Evolutionary conservation across 2,797 vertebrate species (phyloP), one percentile per base, ranked within the genome.

Genomic region (Okamejei kenojei): DNA sequence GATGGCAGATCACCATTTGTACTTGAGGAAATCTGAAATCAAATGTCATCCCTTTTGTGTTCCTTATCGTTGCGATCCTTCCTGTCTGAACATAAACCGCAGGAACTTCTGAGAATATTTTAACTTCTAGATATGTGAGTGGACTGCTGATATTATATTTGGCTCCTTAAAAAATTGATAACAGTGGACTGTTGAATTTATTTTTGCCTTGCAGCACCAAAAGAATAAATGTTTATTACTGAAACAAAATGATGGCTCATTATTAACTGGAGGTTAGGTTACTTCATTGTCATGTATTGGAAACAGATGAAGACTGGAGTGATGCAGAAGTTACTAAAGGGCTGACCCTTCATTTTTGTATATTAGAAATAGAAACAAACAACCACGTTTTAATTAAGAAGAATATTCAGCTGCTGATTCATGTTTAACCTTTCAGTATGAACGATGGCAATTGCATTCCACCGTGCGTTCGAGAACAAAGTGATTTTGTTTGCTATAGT

Each of bases 361-460:
- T n/a, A 7, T 88, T 88, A 11, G 61, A 35, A 88, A 88, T 68
- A 35, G n/a, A 88, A 88, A 17, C 35, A 88, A 65, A 65, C n/a
- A 21, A 68, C n/a, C n/a, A 35, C 35, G 9, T 88, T 88, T 88
- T 88, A 88, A 86, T 86, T 65, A 86, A 86, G 82, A 32, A 86
- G 58, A 2, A 35, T n/a, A 1, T 35, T 68, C n/a, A 1, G n/a
- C 21, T 68, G 63, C 61, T 88, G 84, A 88, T 68, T 68, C 15
- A 68, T 88, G 84, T 65, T 65, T 88, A 65, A 32, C 61, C 61
- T 88, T 65, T 65, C 84, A 32, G 15, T 32, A 65, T 65, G 61
- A 88, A 65, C 19, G 63, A 88, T 68, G 29, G 17, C 32, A 32
- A 63, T 63, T 88, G 61, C 35, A 32, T 88, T 65, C 58, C 32